Percentiles rank a stretch among this genome's conserved stretches.
phyloP scores from a whole-genome alignment of 2,888 invertebrate genomes.

The Eledona agricola region DNA sequence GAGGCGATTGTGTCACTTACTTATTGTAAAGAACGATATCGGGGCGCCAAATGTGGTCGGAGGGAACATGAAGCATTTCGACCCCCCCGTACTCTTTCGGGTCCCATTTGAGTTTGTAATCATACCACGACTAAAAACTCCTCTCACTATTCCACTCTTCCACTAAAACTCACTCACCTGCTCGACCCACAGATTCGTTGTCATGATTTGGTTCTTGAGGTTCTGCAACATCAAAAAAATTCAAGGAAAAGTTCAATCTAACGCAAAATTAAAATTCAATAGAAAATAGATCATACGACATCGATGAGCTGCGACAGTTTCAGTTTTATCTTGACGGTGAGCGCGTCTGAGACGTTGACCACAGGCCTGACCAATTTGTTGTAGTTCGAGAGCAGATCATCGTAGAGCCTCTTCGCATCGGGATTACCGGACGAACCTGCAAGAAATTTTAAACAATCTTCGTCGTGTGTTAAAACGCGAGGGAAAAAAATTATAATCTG shows the following conservation, averaged over 20 bases:
- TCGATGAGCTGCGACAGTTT: slow-evolving; percentile 90
- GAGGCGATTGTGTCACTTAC: slow-evolving; percentile 59
- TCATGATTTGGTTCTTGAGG: slow-evolving; percentile 95
- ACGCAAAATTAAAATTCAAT: slow-evolving; percentile 1
- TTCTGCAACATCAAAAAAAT: slow-evolving; percentile 74
- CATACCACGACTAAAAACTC: slow-evolving; percentile 77
- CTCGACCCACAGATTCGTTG: slow-evolving; percentile 93
- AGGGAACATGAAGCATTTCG: slow-evolving; percentile 85
- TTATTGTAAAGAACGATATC: slow-evolving; percentile 86
- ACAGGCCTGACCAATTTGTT: slow-evolving; percentile 89
- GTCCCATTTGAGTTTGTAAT: slow-evolving; percentile 87
- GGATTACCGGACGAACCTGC: slow-evolving; percentile 87
- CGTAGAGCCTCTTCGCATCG: slow-evolving; percentile 87
- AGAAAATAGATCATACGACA: slow-evolving; percentile 72
- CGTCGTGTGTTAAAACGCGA: too few relatives aligned
- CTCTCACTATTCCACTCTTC: too few relatives aligned
- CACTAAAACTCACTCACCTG: slow-evolving; percentile 75
- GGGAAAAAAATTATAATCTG: too few relatives aligned
- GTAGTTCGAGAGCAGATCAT: slow-evolving; percentile 86
- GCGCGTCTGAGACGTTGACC: slow-evolving; percentile 83
- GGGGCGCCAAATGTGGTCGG: slow-evolving; percentile 85
- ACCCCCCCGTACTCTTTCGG: slow-evolving; percentile 86
- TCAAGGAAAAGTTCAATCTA: background rate
- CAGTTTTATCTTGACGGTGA: slow-evolving; percentile 86
- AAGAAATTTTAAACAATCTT: too few relatives aligned